phyloP scores from a whole-genome alignment of 2,888 invertebrate species.

The Acrobasis repandana region DNA sequence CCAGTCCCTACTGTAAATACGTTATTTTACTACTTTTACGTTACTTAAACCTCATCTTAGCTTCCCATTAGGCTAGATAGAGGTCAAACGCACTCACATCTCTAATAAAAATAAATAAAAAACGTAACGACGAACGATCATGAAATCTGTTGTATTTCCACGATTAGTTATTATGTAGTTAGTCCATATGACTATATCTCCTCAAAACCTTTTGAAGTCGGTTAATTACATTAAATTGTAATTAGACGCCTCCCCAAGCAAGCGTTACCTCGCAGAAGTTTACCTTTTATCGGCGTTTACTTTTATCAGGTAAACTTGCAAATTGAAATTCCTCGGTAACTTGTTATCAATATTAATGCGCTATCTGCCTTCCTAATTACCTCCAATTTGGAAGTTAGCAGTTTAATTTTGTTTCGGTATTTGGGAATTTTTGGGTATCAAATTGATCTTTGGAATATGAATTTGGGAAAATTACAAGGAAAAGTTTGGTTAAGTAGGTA shows the following conservation, averaged over 20 bases:
- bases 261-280: conserved; percentile 14
- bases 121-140: too few species aligned
- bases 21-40: too few species aligned
- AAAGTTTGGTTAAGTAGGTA: background rate
- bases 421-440: conserved; percentile 6
- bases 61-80: too few species aligned
- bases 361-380: conserved; percentile 70
- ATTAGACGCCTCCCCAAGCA: background rate
- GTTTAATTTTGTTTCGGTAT: conserved; percentile 12
- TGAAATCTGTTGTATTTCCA: too few species aligned
- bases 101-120: too few species aligned
- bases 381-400: conserved; percentile 27
- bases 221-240: background rate
- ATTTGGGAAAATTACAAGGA: background rate
- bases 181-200: too few species aligned
- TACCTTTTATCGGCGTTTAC: conserved; percentile 27
- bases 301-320: conserved; percentile 80
- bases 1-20: too few species aligned
- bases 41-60: too few species aligned
- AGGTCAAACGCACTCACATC: too few species aligned
- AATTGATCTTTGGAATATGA: conserved; percentile 4
- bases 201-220: background rate
- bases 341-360: conserved; percentile 81
- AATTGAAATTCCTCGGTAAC: conserved; percentile 80
- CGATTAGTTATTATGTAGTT: too few species aligned